Conservation (phyloP, 53 echinoderm and acorn worm species). For the Holothuria scabra region DNA sequence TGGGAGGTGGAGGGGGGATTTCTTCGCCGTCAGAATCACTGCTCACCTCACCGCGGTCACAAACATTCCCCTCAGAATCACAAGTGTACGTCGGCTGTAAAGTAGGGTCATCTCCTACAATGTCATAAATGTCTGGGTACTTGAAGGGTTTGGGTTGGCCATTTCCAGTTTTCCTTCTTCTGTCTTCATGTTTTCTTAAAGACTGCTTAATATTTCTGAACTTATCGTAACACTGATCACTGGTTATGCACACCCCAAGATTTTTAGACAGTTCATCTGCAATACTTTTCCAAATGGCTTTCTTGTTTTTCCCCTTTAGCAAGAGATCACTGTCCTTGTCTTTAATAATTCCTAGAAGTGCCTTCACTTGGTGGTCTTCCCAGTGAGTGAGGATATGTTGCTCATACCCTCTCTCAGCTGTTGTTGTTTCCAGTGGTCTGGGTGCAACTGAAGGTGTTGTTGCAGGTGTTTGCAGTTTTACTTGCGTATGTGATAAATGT, state of each 20-base stretch:
- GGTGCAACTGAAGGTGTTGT: no score
- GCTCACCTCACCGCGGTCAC: neutral
- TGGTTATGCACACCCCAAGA: neutral
- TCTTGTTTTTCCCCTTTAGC: neutral
- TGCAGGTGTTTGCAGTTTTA: no score
- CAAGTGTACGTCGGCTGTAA: conserved; percentile 12
- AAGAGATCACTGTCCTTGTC: conserved; percentile 31
- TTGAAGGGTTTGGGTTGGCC: conserved; percentile 29
- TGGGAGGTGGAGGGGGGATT: neutral
- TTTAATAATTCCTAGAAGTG: neutral
- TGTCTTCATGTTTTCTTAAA: conserved; percentile 10
- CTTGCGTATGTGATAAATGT: no score
- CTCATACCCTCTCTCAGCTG: no score
- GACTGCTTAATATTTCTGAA: conserved; percentile 19
- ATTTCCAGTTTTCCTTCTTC: conserved; percentile 32
- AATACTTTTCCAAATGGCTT: conserved; percentile 2
- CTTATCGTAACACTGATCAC: conserved; percentile 22
- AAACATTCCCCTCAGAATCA: conserved; percentile 19
- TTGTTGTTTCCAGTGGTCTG: no score
- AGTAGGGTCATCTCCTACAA: conserved; percentile 17
- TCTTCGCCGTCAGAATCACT: conserved; percentile 16
- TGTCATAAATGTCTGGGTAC: conserved; percentile 30
- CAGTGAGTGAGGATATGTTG: neutral
- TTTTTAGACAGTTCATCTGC: neutral
- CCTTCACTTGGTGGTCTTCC: neutral